Base-by-base conservation (phyloP, 2,888 invertebrate species). In the Lordiphosa andalusiaca region DNA sequence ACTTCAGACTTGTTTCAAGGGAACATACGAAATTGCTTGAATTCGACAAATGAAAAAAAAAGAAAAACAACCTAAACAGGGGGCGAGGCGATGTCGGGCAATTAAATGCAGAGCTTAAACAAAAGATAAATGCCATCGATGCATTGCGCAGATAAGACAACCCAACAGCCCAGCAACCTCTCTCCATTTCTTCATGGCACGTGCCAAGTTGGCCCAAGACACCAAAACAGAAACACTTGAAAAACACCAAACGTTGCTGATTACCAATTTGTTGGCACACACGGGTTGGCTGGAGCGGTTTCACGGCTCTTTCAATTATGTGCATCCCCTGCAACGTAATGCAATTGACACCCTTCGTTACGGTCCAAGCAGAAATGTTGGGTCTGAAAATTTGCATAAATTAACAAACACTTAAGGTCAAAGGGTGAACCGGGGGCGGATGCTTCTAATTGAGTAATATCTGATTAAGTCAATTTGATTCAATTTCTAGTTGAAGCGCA, bases 221-320 rank as follows among this genome's bases (percentile, higher is more conserved):
- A 30, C 30, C 9, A 9, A 30, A 30, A 37, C 49, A 48, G 49
- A 30, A 9, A 30, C 30, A 30, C 30, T 30, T 30, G 30, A 30
- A 38, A 38, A 38, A 13, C 16, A 16, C 35, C 19, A 37, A 63
- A 47, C 49, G 49, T 50, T 19, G 37, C 13, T 47, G 49, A 41
- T 50, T 49, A 57, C 58, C 49, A 59, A 39, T 50, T 36, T 49
- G 49, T 59, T 40, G 39, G 46, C 40, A 16, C 38, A 38, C 44
- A 36, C 19, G 40, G 6, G 25, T n/a, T 7, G 51, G 42, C 50
- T 12, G 38, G 6, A 13, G 38, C 16, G 38, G 38, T 13, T 16
- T 16, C 12, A 38, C 38, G 12, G 38, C 12, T 51, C 44, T 53
- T 53, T 68, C 55, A 72, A 73, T 69, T 57, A 53, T 38, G 38